Evolutionary conservation across 53 echinoderm and acorn worm genomes (phyloP), one percentile per base, ranked within the genome.

Genomic region (Stichopus horrens): DNA sequence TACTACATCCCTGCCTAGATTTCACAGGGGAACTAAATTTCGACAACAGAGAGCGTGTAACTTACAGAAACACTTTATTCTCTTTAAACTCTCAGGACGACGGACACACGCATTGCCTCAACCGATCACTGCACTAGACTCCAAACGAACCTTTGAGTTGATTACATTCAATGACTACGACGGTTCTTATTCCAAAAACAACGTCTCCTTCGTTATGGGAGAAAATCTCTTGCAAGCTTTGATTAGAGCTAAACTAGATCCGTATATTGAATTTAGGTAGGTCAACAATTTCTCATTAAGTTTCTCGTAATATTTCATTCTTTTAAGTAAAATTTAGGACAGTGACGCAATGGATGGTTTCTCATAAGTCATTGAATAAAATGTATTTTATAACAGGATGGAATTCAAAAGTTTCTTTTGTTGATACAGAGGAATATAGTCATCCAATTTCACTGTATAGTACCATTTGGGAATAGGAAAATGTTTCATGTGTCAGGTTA

Each of bases 191-290:
- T 52, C 54, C 4, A 13, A 53, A 8, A 19, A 54, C 53, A 18
- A 79, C 9, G 55, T 79, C n/a, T 19, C 79, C 53, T 53, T 54
- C 52, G 20, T 79, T 19, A n/a, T 53, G n/a, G 79, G 79, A 1
- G 79, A 79, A 79, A 79, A 51, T 19, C 79, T 79, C 8, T 55
- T 79, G 54, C 52, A 79, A 16, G 79, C 79, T 16, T 54, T 79
- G 53, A 55, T 53, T 4, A 79, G 79, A 79, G 79, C 79, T 11
- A 79, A 55, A 55, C 4, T 79, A 53, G 79, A 79, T 79, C 54
- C 53, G 53, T 18, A 79, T 7, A 55, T 11, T 7, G 79, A 79
- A 8, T 79, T 79, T 19, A 19, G 6, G 79, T 79, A 79, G 54
- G 55, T 18, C 55, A 19, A 51, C 6, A 4, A 52, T 55, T 54